Evolutionary conservation across 2,797 vertebrate species (phyloP), one percentile per base, ranked within the genome.

Genomic region (Argentina silus): DNA sequence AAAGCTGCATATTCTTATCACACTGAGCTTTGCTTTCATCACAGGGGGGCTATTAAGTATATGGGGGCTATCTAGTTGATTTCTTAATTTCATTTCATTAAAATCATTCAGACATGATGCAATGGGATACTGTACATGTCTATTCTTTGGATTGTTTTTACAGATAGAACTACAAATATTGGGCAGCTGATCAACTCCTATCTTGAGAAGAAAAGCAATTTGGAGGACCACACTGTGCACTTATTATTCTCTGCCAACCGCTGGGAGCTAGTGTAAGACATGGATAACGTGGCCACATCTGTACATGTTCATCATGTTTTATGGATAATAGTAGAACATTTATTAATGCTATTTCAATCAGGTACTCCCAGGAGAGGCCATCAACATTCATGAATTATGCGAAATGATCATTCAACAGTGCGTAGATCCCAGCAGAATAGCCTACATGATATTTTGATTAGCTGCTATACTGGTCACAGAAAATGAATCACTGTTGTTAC

Each of bases 201-300:
- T 84, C 88, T 99, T 81, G 88, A 93, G 84, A 96, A 93, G 74
- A 96, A 95, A 43, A 95, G 87, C 5, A 93, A 97, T 0, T 47
- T 99, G 87, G 96, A 99, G 84, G 97, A 99, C 45, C 97, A 98
- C 78, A 93, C 96, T 0, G 87, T 99, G 27, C 98, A 99, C 67
- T 91, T 99, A 27, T 93, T 99, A 1, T 99, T 99, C 86, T 97
- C 98, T 2, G 97, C 97, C 0, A 99, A 99, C 90, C 96, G 97
- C 84, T 99, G 98, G 98, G 98, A 99, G n/a, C 90, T 94, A 0
- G 95, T 95, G 97, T 99, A 94, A 82, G 86, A 57, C 7, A n/a
- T n/a, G n/a, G n/a, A 8, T n/a, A 42, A 62, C 59, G 5, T 57
- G n/a, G 19, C 56, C 17, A 51, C 7, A 19, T 7, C 9, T 19